Evolutionary conservation across 2,113 vertebrate genomes (phyloP), one percentile per base, ranked within the genome.

Genomic region (Pimephales promelas): DNA sequence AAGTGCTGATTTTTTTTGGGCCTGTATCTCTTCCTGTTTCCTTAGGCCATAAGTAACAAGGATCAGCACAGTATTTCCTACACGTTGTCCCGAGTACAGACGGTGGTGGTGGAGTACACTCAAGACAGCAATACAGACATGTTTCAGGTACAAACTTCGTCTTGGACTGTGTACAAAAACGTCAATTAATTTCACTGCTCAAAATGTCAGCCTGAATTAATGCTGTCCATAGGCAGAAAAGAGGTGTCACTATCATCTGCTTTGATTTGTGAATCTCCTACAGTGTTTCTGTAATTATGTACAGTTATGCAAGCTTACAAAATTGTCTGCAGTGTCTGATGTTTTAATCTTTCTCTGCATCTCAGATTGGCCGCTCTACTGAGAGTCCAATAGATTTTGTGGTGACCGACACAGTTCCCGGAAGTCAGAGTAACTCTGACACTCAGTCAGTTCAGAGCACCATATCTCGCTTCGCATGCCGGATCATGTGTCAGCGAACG

Each of bases 61-160:
- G 97, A 99, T 95, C 98, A 98, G 94, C 98, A 99, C 92, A 99
- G 98, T 91, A 98, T 99, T 94, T 99, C 98, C 3, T 99, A 97
- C 70, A 99, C 98, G 31, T 93, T 99, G 89, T 99, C 98, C 87
- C 95, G 98, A 88, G 96, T 92, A 61, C 97, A 99, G 92, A 99
- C 98, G 3, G 98, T 99, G 87, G 98, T 99, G 91, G 98, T 99
- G 89, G 98, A 99, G 93, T 99, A 99, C 90, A 99, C 96, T 18
- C 96, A 99, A 87, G 98, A 99, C 94, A 96, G 94, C 95, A 98
- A 95, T 92, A 97, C 96, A 68, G 98, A 99, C 92, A 99, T 99
- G 98, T 99, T 99, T 90, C 94, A 95, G 94, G 94, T 95, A 88
- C 10, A 10, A 5, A 28, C 66, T 52, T 22, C 5, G 4, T 61